Base-by-base conservation (phyloP, 2,113 vertebrate species). In the Verasper variegatus region DNA sequence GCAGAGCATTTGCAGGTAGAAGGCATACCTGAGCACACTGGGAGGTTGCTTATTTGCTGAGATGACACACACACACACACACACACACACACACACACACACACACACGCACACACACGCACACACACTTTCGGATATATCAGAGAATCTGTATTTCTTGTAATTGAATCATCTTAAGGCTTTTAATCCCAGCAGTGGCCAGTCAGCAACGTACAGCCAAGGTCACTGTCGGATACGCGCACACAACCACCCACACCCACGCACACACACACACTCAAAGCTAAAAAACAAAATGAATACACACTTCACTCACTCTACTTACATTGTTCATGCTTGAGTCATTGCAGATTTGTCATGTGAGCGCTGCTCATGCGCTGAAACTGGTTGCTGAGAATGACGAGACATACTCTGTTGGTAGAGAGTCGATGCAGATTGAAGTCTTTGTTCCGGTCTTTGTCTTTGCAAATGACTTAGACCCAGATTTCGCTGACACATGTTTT, bases 151-250 rank as follows among this genome's bases (percentile, higher is more conserved):
- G 70, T 13, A 67, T 84, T 83, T 83, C 72, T 71, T 49, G 11
- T 77, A 77, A 83, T 74, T 79, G 68, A 85, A 85, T 81, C 80
- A 77, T 74, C 58, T 65, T 18, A 47, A 62, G 15, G 52, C 40
- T 68, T 70, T 82, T 70, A 78, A 81, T 81, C 83, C 76, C 75
- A 31, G 37, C 68, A 74, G 52, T 82, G 40, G 60, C 58, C 37
- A 65, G 68, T 77, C 79, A 85, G 76, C 86, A 42, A 81, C 37
- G 31, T 24, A 66, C 21, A 5, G 2, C 23, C 77, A 90, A 82
- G 80, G 78, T 84, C 76, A 85, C 64, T 10, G 11, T 14, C 24
- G 35, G 27, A 78, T 56, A 66, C 42, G 10, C 2, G 0, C 40
- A 42, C 40, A 42, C 40, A 42, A 0, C 9, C 35, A 52, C n/a